Evolutionary conservation across 2,888 invertebrate genomes (phyloP).

Genomic region (Agrilus cyanescens): DNA sequence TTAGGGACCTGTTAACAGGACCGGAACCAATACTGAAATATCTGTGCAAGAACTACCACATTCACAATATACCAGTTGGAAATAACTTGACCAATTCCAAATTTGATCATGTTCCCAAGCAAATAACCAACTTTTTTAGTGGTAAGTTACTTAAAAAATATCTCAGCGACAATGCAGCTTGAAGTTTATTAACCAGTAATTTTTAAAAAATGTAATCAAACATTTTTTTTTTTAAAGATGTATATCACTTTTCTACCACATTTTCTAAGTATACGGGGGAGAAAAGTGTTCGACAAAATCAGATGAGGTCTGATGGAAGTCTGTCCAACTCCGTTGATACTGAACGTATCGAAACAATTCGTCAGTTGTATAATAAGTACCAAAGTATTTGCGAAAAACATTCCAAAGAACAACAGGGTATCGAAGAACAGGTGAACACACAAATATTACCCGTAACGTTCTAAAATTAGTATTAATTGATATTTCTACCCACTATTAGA

Average conservation of each 20-base stretch:
- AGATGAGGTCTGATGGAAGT: constrained; percentile 40
- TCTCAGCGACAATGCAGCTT: not conserved
- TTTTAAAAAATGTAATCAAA: no score
- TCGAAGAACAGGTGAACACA: constrained; percentile 29
- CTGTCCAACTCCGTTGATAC: constrained; percentile 49
- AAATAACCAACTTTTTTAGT: constrained; percentile 50
- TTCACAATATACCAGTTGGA: constrained; percentile 65
- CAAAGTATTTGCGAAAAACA: constrained; percentile 14
- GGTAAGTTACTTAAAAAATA: constrained; percentile 36
- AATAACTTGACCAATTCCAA: constrained; percentile 46
- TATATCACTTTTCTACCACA: constrained; percentile 43
- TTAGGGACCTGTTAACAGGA: constrained; percentile 54
- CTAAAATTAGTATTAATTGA: constrained; percentile 2
- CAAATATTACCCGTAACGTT: no score
- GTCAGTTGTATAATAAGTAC: constrained; percentile 21
- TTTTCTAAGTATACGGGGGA: constrained; percentile 54
- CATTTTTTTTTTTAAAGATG: constrained; percentile 36
- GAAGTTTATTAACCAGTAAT: no score
- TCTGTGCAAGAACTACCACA: constrained; percentile 49
- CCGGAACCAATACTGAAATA: constrained; percentile 59
- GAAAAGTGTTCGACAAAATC: constrained; percentile 45
- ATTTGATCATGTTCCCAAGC: constrained; percentile 46
- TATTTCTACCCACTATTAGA: constrained; percentile 11
- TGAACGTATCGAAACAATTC: constrained; percentile 35
- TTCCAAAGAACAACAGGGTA: constrained; percentile 25